Percentiles rank a stretch among this genome's conserved stretches.
Evolutionary conservation across 2,888 invertebrate species (phyloP).

Genomic region (Erannis defoliaria): DNA sequence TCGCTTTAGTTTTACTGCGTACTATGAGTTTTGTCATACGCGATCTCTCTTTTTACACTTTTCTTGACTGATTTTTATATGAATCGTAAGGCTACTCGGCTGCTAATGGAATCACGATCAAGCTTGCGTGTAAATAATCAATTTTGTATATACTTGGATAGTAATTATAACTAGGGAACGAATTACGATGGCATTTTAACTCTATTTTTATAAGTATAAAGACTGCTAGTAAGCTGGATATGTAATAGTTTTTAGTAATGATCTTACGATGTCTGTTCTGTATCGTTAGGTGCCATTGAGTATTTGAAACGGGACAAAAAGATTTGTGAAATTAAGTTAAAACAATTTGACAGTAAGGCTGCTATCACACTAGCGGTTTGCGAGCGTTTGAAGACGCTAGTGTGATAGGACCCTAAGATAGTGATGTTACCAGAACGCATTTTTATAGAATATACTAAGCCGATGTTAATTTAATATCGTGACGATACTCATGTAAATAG

Average conservation of each 20-base stretch:
- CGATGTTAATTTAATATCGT: conserved; percentile 12
- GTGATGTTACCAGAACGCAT: conserved; percentile 36
- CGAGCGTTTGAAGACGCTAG: too few species aligned
- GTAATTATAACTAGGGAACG: conserved; percentile 39
- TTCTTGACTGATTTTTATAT: conserved; percentile 71
- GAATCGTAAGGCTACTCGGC: conserved; percentile 52
- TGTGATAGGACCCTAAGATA: too few species aligned
- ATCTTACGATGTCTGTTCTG: conserved; percentile 26
- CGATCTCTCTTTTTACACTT: conserved; percentile 63
- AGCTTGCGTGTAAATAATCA: conserved; percentile 57
- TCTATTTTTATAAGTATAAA: conserved; percentile 46
- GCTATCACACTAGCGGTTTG: too few species aligned
- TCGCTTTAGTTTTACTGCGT: conserved; percentile 61
- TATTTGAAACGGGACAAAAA: conserved; percentile 13
- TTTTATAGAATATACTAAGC: conserved; percentile 23
- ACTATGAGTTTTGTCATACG: conserved; percentile 57
- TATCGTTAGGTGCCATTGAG: conserved; percentile 32
- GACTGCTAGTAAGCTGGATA: conserved; percentile 50
- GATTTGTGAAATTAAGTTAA: conserved; percentile 7
- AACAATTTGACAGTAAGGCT: conserved; percentile 22
- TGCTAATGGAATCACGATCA: conserved; percentile 44
- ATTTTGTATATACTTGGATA: conserved; percentile 59
- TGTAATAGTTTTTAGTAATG: conserved; percentile 26
- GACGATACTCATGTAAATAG: conserved; percentile 12
- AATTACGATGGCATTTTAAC: conserved; percentile 46